Conservation (phyloP, 2,797 vertebrate species). For the Fistularia commersonii region DNA sequence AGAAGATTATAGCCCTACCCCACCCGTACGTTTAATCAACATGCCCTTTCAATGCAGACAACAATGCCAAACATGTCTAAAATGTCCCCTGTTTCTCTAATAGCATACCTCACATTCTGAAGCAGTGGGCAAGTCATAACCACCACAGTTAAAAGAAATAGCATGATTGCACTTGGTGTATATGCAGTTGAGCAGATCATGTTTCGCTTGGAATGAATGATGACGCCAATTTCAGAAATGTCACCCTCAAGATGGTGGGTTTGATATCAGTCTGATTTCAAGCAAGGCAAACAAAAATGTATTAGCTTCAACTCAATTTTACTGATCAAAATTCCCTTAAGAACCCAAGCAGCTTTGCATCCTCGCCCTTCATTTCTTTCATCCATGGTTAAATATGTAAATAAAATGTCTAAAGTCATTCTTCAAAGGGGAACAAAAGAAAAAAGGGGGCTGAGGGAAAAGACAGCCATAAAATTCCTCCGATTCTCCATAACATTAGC, state of each 20-base stretch:
- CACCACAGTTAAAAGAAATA: conserved; percentile 8
- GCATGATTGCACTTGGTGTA: conserved; percentile 19
- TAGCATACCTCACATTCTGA: conserved; percentile 72
- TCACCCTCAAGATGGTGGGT: conserved; percentile 32
- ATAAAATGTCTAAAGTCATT: conserved; percentile 99
- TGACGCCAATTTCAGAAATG: conserved; percentile 41
- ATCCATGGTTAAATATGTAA: conserved; percentile 99
- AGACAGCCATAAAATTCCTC: conserved; percentile 99
- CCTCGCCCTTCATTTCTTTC: conserved; percentile 87
- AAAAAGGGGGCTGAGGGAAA: conserved; percentile 89
- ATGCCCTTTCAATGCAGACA: conserved; percentile 74
- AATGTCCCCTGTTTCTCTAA: conserved; percentile 58
- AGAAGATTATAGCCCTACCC: conserved; percentile 79
- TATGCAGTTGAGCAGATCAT: conserved; percentile 21
- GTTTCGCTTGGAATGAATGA: conserved; percentile 19
- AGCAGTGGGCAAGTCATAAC: conserved; percentile 45
- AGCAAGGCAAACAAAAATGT: conserved; percentile 71
- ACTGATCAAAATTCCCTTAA: conserved; percentile 91
- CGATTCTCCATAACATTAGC: conserved; percentile 98
- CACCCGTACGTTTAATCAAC: conserved; percentile 81
- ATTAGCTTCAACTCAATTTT: conserved; percentile 85
- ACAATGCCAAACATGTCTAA: conserved; percentile 76
- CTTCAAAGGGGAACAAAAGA: conserved; percentile 99
- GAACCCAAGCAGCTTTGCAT: conserved; percentile 82
- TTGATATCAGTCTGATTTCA: conserved; percentile 46